A percentile compares a stretch with the other conserved stretches of the same genome.
Evolutionary conservation across 2,113 vertebrate genomes (phyloP).

Genomic region (Psittacara wagleri): DNA sequence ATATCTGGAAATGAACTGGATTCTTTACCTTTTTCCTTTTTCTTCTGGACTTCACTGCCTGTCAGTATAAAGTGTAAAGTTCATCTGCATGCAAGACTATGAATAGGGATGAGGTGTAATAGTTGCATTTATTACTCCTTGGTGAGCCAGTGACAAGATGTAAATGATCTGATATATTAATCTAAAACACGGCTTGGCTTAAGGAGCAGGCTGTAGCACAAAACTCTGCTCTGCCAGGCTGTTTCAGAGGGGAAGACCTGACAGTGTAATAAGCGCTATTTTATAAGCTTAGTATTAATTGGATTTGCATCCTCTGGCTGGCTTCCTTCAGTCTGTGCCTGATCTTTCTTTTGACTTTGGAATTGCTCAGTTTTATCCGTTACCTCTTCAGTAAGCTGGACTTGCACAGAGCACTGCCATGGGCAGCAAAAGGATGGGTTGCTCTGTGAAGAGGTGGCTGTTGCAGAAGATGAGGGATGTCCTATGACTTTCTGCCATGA

Average conservation of each 20-base stretch:
- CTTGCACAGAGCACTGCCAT: rapidly evolving
- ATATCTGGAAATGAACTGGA: background rate
- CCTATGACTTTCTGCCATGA: background rate
- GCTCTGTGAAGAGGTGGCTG: background rate
- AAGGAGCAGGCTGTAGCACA: background rate
- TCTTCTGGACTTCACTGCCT: background rate
- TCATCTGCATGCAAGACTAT: background rate
- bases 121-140: constrained; percentile 26
- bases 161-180: constrained; percentile 26
- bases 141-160: constrained; percentile 34
- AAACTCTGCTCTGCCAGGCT: constrained; percentile 2
- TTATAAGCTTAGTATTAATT: constrained; percentile 41
- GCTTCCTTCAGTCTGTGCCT: background rate
- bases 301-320: constrained; percentile 20
- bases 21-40: background rate
- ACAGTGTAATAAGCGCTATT: constrained; percentile 2
- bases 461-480: background rate
- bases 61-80: background rate
- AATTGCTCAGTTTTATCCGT: background rate
- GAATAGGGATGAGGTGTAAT: constrained; percentile 29
- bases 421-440: background rate
- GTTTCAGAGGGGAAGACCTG: background rate
- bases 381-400: background rate
- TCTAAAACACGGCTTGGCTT: background rate
- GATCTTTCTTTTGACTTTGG: background rate